These are phyloP conservation scores for Diachrysia chrysitis DNA, from an alignment of 2,888 invertebrate genomes.

Conservation along the genomic window DNA sequence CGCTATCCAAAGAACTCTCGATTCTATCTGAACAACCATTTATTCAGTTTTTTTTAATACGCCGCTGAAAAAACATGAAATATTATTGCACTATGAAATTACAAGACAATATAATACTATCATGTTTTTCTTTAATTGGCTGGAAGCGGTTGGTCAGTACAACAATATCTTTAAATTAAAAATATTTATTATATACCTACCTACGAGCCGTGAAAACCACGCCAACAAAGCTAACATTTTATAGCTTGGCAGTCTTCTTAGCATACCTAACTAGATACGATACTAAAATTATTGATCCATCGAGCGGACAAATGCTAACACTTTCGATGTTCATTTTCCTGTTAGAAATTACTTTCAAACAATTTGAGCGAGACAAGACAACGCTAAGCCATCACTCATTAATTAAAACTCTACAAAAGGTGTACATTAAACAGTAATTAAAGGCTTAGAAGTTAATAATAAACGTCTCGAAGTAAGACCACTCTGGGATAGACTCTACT, in stretches of 20 bases:
- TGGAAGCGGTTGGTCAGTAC: not conserved
- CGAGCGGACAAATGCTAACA: not conserved
- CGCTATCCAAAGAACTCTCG: not conserved
- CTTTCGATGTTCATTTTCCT: not conserved
- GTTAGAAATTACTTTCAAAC: not conserved
- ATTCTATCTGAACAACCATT: not conserved
- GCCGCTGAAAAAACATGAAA: not conserved
- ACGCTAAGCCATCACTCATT: not conserved
- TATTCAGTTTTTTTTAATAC: not conserved
- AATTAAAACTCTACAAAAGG: conserved; percentile 2
- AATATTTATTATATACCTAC: not conserved
- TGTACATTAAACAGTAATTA: conserved; percentile 1
- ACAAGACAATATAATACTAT: not conserved
- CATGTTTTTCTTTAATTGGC: not conserved
- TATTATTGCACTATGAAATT: not conserved
- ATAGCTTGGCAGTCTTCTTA: not conserved
- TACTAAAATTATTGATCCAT: not conserved
- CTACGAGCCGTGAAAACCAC: not conserved
- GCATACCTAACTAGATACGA: not conserved
- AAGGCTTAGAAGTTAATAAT: not conserved
- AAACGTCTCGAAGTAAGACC: conserved; percentile 1
- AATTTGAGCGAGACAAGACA: conserved; percentile 1
- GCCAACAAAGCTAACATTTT: not conserved
- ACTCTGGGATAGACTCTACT: not conserved
- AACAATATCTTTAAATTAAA: not conserved